Conservation (phyloP, 2,888 invertebrate genomes). For the Calameuta idolon region DNA sequence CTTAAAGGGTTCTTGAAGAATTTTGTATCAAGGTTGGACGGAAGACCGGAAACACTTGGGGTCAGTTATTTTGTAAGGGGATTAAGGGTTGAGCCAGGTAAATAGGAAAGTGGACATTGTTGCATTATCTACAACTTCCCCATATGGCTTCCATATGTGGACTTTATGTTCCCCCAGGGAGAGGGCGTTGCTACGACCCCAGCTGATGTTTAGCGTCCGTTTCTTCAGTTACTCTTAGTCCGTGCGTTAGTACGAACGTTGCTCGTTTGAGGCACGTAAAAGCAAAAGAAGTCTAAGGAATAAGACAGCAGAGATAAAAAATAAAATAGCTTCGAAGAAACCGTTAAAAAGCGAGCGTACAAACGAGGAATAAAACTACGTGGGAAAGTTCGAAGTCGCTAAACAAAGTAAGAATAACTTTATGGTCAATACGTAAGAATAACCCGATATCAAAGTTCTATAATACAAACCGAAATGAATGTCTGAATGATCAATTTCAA, state of each 20-base stretch:
- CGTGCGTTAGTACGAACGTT: slow-evolving; percentile 39
- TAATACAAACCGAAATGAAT: neutral
- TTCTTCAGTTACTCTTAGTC: slow-evolving; percentile 56
- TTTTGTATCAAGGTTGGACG: neutral
- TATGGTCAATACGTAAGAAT: neutral
- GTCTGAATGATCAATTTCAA: neutral
- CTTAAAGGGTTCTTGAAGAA: neutral
- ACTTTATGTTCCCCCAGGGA: slow-evolving; percentile 29
- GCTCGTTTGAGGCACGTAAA: neutral
- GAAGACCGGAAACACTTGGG: neutral
- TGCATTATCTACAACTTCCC: slow-evolving; percentile 1
- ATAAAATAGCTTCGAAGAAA: neutral
- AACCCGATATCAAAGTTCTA: neutral
- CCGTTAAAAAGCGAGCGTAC: neutral
- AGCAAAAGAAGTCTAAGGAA: neutral
- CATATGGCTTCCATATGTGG: slow-evolving; percentile 56
- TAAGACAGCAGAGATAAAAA: neutral
- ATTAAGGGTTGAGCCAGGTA: slow-evolving; percentile 9
- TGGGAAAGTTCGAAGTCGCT: neutral
- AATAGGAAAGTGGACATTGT: slow-evolving; percentile 9
- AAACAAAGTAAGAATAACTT: neutral
- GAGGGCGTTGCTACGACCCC: slow-evolving; percentile 47
- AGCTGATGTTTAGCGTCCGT: slow-evolving; percentile 56
- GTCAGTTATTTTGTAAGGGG: neutral
- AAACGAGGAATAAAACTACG: neutral